Evolutionary conservation across 2,113 vertebrate genomes (phyloP).

Genomic region (Odontophorus gujanensis): DNA sequence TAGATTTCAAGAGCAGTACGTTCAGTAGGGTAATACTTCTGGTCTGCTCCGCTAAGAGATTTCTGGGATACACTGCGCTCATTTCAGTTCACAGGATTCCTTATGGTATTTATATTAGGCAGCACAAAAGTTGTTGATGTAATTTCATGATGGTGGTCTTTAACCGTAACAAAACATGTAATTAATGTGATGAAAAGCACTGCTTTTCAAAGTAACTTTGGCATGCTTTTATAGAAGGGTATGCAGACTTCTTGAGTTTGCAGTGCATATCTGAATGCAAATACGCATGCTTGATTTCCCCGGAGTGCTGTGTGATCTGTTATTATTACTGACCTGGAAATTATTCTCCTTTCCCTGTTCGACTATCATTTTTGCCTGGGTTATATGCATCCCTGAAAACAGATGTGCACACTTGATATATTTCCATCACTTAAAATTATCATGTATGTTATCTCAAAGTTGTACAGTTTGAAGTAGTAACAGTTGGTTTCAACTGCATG

Average conservation of each 20-base stretch:
- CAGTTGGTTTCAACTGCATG: background rate
- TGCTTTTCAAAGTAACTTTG: constrained; percentile 39
- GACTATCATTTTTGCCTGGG: constrained; percentile 61
- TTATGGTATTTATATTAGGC: constrained; percentile 38
- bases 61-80: background rate
- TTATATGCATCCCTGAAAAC: constrained; percentile 60
- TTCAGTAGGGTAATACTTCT: background rate
- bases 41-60: background rate
- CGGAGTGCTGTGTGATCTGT: constrained; percentile 49
- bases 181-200: constrained; percentile 65
- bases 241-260: constrained; percentile 22
- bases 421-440: constrained; percentile 40
- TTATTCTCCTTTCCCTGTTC: constrained; percentile 59
- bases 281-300: constrained; percentile 63
- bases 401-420: constrained; percentile 55
- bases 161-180: constrained; percentile 25
- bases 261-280: constrained; percentile 37
- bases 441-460: background rate
- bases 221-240: constrained; percentile 17
- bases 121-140: constrained; percentile 16
- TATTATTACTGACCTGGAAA: constrained; percentile 72
- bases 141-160: constrained; percentile 51
- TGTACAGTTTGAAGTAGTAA: background rate
- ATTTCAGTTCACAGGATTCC: background rate
- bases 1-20: background rate